Percentiles rank a stretch among this genome's conserved stretches.
phyloP scores from a whole-genome alignment of 2,797 vertebrate species.

The Chiroxiphia lanceolata region DNA sequence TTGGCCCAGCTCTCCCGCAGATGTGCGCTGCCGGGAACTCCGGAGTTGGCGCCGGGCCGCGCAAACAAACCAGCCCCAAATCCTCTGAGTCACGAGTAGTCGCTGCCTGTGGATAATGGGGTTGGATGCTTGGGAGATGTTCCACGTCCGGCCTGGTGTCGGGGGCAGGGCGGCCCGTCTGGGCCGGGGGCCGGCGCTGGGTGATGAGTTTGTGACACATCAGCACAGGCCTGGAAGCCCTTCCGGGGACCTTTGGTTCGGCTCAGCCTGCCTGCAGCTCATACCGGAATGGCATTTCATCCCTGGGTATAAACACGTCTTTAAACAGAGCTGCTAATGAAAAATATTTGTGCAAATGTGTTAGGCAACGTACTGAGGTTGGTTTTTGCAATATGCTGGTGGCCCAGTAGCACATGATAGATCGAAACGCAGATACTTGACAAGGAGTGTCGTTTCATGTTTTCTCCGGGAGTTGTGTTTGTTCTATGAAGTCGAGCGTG shows the following conservation, averaged over 20 bases:
- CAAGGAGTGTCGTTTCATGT: accelerated
- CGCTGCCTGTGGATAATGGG: background rate
- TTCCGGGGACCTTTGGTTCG: background rate
- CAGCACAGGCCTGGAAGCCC: background rate
- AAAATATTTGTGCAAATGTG: background rate
- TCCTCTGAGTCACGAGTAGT: constrained; percentile 11
- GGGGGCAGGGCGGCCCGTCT: background rate
- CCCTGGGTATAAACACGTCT: background rate
- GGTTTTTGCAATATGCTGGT: background rate
- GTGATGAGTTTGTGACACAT: background rate
- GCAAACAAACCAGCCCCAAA: constrained; percentile 9
- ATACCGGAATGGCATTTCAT: accelerated
- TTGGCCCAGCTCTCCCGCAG: background rate
- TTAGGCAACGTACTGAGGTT: background rate
- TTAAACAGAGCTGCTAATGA: background rate
- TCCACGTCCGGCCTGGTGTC: background rate
- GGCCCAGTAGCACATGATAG: background rate
- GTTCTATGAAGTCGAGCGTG: background rate
- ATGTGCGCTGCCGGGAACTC: constrained; percentile 2
- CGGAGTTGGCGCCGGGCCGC: constrained; percentile 17
- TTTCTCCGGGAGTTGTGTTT: background rate
- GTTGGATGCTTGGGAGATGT: background rate
- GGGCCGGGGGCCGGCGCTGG: background rate
- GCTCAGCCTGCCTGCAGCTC: background rate
- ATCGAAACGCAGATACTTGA: background rate